These are phyloP conservation scores for Ondatra zibethicus DNA, from an alignment of 2,113 vertebrate species.

Conservation along the genomic window DNA sequence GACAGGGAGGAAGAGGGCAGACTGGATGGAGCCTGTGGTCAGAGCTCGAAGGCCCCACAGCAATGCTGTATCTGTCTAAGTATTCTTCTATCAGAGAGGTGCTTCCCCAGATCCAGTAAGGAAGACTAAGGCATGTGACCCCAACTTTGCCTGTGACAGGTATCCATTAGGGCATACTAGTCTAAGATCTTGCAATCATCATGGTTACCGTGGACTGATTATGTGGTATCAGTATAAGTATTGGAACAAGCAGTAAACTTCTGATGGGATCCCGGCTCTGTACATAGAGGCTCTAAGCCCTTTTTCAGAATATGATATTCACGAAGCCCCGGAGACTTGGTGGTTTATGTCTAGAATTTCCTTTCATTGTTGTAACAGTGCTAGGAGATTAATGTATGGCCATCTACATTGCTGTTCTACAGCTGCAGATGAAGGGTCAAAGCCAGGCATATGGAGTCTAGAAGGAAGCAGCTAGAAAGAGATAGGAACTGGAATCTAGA, in stretches of 20 bases:
- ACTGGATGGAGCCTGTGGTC: constrained; percentile 75
- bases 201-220: neutral
- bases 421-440: neutral
- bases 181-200: neutral
- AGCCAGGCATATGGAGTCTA: neutral
- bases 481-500: neutral
- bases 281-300: neutral
- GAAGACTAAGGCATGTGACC: neutral
- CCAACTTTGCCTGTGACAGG: neutral
- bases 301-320: neutral
- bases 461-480: neutral
- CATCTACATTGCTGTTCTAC: neutral
- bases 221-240: neutral
- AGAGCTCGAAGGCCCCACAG: neutral
- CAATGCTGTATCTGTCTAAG: neutral
- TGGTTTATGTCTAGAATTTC: neutral
- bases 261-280: neutral
- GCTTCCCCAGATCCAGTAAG: neutral
- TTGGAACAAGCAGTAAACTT: neutral
- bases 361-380: neutral
- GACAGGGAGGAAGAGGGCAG: constrained; percentile 61
- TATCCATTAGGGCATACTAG: neutral
- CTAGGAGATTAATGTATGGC: neutral
- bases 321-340: neutral
- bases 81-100: neutral